phyloP scores from a whole-genome alignment of 2,888 invertebrate species.

The Heteropelma amictum region DNA sequence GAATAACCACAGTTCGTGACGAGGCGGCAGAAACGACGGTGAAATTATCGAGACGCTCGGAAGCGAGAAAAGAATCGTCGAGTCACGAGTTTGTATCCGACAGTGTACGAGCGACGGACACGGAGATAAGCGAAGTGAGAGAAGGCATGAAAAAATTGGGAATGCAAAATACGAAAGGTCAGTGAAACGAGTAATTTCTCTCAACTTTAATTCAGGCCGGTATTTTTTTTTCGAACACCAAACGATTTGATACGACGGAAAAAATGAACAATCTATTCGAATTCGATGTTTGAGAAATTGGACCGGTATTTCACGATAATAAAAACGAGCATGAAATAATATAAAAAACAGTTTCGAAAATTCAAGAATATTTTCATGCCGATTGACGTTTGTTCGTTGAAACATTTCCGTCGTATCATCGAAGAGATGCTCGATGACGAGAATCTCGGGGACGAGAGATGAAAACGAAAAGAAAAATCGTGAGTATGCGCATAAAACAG shows the following conservation, averaged over 20 bases:
- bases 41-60: conserved; percentile 9
- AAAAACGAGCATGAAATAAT: no score
- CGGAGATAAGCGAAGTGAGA: conserved; percentile 86
- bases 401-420: not conserved
- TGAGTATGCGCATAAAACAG: conserved; percentile 27
- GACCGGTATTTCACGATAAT: no score
- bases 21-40: conserved; percentile 48
- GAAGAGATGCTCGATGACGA: not conserved
- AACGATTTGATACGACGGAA: no score
- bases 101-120: conserved; percentile 83
- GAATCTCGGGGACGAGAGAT: not conserved
- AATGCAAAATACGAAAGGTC: conserved; percentile 81
- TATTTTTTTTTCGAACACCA: not conserved
- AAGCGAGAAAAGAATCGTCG: conserved; percentile 63
- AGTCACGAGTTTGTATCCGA: conserved; percentile 89
- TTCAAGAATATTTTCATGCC: no score
- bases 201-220: not conserved
- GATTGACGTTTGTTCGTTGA: no score
- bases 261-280: no score
- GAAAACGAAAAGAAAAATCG: conserved; percentile 8
- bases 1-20: conserved; percentile 67
- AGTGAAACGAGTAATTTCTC: conserved; percentile 69
- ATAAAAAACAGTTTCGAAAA: no score
- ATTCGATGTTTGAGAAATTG: not conserved
- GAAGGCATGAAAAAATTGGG: conserved; percentile 88